phyloP scores from a whole-genome alignment of 2,888 invertebrate genomes.

The Philereme transversata region DNA sequence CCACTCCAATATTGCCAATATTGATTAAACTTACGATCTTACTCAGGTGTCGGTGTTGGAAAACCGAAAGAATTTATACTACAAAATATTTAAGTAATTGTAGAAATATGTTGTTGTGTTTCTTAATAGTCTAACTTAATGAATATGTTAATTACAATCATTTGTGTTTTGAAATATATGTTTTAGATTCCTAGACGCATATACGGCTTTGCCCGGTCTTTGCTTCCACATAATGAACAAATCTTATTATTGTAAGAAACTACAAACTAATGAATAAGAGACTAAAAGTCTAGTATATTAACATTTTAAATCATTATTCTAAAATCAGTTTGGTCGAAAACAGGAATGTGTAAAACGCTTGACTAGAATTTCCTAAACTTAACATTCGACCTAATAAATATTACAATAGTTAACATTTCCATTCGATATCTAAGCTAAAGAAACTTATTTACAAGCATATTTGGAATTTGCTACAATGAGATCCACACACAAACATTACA shows the following conservation, averaged over 20 bases:
- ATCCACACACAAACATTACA: slow-evolving; percentile 64
- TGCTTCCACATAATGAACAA: background rate
- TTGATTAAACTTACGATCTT: too few species aligned
- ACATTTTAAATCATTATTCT: slow-evolving; percentile 16
- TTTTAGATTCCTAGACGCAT: too few species aligned
- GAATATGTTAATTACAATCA: too few species aligned
- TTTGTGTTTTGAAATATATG: too few species aligned
- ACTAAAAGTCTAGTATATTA: slow-evolving; percentile 18
- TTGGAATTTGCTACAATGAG: slow-evolving; percentile 69
- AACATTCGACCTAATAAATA: slow-evolving; percentile 80
- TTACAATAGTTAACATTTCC: slow-evolving; percentile 71
- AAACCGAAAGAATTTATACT: too few species aligned
- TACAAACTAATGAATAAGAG: slow-evolving; percentile 9
- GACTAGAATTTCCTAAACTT: slow-evolving; percentile 84
- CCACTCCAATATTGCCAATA: too few species aligned
- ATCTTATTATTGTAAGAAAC: slow-evolving; percentile 2
- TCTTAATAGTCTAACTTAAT: too few species aligned
- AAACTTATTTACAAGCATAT: slow-evolving; percentile 45
- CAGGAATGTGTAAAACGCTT: slow-evolving; percentile 83
- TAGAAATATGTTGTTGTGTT: too few species aligned
- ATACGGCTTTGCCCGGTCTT: too few species aligned
- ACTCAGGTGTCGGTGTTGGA: too few species aligned
- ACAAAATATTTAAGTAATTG: too few species aligned
- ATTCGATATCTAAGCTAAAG: slow-evolving; percentile 49
- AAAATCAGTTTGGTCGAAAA: slow-evolving; percentile 80